Percentiles rank a stretch among this genome's conserved stretches.
phyloP scores from a whole-genome alignment of 1,140 invertebrate genomes.

The Drosophila bifasciata region DNA sequence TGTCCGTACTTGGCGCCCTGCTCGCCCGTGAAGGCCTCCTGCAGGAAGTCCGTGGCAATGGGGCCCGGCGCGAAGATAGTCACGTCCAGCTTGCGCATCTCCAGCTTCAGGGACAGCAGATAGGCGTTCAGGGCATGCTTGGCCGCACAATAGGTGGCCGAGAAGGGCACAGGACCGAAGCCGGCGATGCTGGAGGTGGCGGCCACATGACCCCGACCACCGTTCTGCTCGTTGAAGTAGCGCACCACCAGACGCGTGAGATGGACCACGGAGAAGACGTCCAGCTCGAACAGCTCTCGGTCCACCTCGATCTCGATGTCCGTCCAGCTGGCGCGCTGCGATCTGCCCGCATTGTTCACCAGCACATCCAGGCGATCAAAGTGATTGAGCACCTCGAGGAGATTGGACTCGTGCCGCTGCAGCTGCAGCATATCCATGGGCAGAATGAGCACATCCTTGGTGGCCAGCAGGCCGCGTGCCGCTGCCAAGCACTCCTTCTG shows the following conservation, averaged over 20 bases:
- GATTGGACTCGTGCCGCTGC: conserved; percentile 86
- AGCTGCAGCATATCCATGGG: conserved; percentile 89
- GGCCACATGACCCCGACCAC: conserved; percentile 88
- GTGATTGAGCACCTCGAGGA: conserved; percentile 88
- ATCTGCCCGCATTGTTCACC: conserved; percentile 92
- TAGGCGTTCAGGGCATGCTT: conserved; percentile 94
- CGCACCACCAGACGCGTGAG: conserved; percentile 88
- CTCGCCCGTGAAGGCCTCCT: conserved; percentile 89
- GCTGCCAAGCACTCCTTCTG: conserved; percentile 86
- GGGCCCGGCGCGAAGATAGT: conserved; percentile 92
- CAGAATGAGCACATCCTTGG: conserved; percentile 88
- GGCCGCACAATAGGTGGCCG: conserved; percentile 90
- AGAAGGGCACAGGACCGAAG: conserved; percentile 88
- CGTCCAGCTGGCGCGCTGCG: conserved; percentile 91
- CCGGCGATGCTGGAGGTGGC: conserved; percentile 91
- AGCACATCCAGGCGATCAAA: conserved; percentile 91
- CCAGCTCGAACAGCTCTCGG: conserved; percentile 91
- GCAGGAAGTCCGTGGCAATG: conserved; percentile 89
- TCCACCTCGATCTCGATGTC: conserved; percentile 91
- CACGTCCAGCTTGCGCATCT: conserved; percentile 87
- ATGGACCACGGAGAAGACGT: conserved; percentile 91
- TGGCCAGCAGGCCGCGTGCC: conserved; percentile 85
- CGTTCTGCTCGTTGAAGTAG: conserved; percentile 86
- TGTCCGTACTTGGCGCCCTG: conserved; percentile 86
- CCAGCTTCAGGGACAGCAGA: conserved; percentile 87